These are phyloP conservation scores for Anguilla rostrata DNA, from an alignment of 2,113 vertebrate species.

Conservation along the genomic window DNA sequence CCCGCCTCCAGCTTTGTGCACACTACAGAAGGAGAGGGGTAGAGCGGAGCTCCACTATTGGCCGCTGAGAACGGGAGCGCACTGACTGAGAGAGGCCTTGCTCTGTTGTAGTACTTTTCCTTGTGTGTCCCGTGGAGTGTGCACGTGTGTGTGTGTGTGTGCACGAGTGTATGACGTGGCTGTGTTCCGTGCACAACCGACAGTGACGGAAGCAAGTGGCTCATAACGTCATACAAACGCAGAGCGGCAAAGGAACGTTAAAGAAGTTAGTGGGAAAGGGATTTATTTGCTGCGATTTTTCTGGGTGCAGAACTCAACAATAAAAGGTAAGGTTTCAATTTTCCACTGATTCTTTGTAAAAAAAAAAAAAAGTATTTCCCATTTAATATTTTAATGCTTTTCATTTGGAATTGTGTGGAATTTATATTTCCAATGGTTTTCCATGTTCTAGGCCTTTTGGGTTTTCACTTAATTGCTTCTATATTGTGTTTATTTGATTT, in stretches of 20 bases:
- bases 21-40: conserved; percentile 54
- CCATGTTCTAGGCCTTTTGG: not conserved
- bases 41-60: conserved; percentile 25
- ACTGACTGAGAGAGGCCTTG: conserved; percentile 27
- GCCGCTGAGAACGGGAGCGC: conserved; percentile 17
- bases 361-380: not conserved
- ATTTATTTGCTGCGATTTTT: not conserved
- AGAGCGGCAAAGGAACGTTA: not conserved
- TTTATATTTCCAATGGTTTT: not conserved
- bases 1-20: conserved; percentile 26
- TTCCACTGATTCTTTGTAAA: not conserved
- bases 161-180: conserved; percentile 32
- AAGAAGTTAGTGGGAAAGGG: conserved; percentile 7
- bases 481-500: not conserved
- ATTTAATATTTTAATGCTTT: not conserved
- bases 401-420: not conserved
- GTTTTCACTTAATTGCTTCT: not conserved
- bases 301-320: not conserved
- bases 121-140: conserved; percentile 30
- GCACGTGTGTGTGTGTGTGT: conserved; percentile 33
- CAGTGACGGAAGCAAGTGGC: not conserved
- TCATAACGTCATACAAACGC: conserved; percentile 13
- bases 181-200: conserved; percentile 30
- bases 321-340: conserved; percentile 18
- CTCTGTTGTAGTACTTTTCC: conserved; percentile 35